These are phyloP conservation scores for Bicyclus anynana DNA, from an alignment of 1,140 invertebrate genomes.

Conservation along the genomic window DNA sequence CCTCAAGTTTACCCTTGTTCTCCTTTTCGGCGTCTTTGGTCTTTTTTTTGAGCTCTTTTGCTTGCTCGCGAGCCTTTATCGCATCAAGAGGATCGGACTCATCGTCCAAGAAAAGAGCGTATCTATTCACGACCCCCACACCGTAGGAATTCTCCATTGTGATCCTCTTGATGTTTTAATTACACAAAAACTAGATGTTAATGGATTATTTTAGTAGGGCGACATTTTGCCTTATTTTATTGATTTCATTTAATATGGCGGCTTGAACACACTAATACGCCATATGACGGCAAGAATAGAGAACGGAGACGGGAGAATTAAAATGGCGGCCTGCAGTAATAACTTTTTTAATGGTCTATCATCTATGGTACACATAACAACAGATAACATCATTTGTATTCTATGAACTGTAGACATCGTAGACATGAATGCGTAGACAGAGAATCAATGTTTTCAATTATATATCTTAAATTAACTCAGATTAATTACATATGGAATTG, in stretches of 20 bases:
- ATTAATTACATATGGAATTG: too few relatives aligned
- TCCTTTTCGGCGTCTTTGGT: conserved; percentile 91
- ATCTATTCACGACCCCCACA: conserved; percentile 94
- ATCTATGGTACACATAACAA: neutral
- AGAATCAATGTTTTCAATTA: too few relatives aligned
- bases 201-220: conserved; percentile 74
- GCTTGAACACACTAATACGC: conserved; percentile 72
- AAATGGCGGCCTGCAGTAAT: conserved; percentile 56
- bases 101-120: conserved; percentile 93
- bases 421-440: too few relatives aligned
- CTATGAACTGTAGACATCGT: too few relatives aligned
- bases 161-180: conserved; percentile 74
- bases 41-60: conserved; percentile 89
- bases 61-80: conserved; percentile 86
- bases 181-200: conserved; percentile 75
- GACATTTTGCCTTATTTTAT: conserved; percentile 77
- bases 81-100: conserved; percentile 92
- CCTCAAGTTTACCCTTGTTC: conserved; percentile 85
- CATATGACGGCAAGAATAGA: conserved; percentile 77
- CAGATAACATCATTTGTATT: neutral
- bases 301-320: conserved; percentile 60
- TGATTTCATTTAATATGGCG: conserved; percentile 78
- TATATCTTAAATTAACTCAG: too few relatives aligned
- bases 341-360: conserved; percentile 23
- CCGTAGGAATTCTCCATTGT: conserved; percentile 95